phyloP scores from a whole-genome alignment of 2,797 vertebrate genomes.

The Myioborus miniatus region DNA sequence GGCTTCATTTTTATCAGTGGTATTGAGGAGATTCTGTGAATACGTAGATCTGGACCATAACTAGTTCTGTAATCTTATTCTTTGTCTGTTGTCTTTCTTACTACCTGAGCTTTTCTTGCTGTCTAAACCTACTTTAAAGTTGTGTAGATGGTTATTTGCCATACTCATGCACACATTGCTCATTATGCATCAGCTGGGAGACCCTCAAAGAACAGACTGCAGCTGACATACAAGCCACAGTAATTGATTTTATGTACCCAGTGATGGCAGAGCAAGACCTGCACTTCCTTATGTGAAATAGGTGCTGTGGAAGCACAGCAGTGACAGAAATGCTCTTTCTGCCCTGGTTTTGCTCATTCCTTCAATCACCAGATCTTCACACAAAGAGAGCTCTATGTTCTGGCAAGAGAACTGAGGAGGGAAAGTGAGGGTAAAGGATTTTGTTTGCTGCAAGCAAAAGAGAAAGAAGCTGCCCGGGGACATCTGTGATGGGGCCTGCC shows the following conservation, averaged over 20 bases:
- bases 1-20: neutral
- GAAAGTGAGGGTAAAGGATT: neutral
- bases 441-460: neutral
- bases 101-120: neutral
- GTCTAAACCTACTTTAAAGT: neutral
- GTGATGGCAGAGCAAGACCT: neutral
- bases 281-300: neutral
- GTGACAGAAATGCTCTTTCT: neutral
- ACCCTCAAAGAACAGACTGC: neutral
- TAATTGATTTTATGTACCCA: neutral
- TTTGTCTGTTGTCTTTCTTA: neutral
- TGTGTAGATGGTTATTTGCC: neutral
- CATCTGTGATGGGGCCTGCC: neutral
- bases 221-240: neutral
- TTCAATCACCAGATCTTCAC: neutral
- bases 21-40: neutral
- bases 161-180: neutral
- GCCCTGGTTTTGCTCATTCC: neutral
- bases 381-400: neutral
- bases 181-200: neutral
- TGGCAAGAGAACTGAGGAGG: neutral
- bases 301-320: neutral
- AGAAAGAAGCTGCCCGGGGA: neutral
- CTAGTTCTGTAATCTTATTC: neutral
- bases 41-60: neutral